Conservation (phyloP, 1,140 invertebrate genomes). For the Euura saliciscinereae region DNA sequence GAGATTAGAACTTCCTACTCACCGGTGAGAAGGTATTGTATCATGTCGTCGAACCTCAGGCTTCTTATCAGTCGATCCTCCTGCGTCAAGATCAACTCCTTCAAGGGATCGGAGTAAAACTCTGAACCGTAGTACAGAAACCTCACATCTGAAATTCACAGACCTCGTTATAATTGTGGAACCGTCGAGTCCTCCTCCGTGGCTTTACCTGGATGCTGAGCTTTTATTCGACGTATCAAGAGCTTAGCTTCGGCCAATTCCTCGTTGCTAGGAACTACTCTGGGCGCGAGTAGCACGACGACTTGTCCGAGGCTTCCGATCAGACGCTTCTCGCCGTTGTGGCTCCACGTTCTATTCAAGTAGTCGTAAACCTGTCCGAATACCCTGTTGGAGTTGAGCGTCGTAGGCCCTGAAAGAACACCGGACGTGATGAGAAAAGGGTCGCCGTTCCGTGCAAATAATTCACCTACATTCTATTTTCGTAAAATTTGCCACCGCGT, state of each 20-base stretch:
- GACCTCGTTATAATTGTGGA: no score
- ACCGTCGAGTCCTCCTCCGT: no score
- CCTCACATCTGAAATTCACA: slow-evolving; percentile 31
- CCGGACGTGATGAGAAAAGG: not conserved
- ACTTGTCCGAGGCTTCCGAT: slow-evolving; percentile 41
- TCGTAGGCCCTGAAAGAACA: slow-evolving; percentile 31
- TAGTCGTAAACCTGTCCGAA: slow-evolving; percentile 29
- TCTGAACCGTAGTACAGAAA: slow-evolving; percentile 40
- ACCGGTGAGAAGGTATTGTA: slow-evolving; percentile 27
- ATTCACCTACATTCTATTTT: slow-evolving; percentile 27
- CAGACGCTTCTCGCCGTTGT: slow-evolving; percentile 24
- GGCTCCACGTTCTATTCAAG: slow-evolving; percentile 34
- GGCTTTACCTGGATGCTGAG: slow-evolving; percentile 37
- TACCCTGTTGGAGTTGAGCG: slow-evolving; percentile 30
- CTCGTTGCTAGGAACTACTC: slow-evolving; percentile 17
- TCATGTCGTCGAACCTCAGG: slow-evolving; percentile 32
- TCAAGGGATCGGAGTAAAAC: slow-evolving; percentile 28
- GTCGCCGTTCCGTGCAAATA: not conserved
- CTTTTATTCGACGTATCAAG: slow-evolving; percentile 32
- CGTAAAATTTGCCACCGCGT: slow-evolving; percentile 30
- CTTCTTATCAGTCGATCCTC: slow-evolving; percentile 39
- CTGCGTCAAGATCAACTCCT: slow-evolving; percentile 30
- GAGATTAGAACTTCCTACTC: slow-evolving; percentile 15
- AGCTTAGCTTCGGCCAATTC: slow-evolving; percentile 25
- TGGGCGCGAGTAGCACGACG: slow-evolving; percentile 37